phyloP scores from a whole-genome alignment of 2,113 vertebrate species.

The Actenoides lindsayi region DNA sequence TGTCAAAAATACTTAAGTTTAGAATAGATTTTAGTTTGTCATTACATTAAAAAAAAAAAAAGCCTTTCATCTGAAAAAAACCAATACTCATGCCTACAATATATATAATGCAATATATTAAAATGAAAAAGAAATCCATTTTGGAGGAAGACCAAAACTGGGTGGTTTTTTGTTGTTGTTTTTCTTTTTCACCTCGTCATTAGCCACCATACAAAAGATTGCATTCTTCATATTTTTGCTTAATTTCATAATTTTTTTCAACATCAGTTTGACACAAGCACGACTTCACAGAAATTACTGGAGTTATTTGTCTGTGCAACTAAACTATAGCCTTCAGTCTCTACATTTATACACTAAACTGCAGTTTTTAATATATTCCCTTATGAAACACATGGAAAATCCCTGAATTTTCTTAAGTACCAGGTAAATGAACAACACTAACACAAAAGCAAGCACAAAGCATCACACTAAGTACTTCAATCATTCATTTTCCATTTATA shows the following conservation, averaged over 20 bases:
- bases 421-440: neutral
- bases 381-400: neutral
- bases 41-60: neutral
- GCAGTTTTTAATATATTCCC: neutral
- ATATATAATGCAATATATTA: neutral
- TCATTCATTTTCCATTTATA: neutral
- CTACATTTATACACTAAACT: neutral
- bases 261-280: neutral
- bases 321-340: neutral
- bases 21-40: neutral
- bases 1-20: neutral
- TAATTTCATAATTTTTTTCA: neutral
- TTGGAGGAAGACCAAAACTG: neutral
- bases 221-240: neutral
- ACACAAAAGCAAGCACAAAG: neutral
- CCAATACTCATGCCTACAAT: neutral
- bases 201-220: neutral
- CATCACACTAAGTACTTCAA: neutral
- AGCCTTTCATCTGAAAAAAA: neutral
- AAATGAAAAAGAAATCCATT: accelerated
- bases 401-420: neutral
- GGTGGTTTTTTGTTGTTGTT: neutral
- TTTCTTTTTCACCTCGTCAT: neutral
- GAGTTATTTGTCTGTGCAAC: neutral
- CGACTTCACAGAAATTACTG: neutral